Base-by-base conservation (phyloP, 2,888 invertebrate genomes). In the Caenorhabditis drosophilae region DNA sequence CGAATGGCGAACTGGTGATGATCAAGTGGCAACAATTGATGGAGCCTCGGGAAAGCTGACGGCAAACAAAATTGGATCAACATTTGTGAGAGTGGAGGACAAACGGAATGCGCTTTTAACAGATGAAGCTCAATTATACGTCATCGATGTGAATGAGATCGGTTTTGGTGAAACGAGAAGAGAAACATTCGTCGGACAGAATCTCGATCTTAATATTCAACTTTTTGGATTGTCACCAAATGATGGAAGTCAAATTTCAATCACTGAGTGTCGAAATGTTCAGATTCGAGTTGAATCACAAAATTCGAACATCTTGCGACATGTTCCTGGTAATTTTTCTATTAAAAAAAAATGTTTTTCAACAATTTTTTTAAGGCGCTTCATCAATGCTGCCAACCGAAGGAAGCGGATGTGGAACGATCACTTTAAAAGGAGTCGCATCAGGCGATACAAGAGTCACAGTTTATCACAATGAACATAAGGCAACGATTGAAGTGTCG, bases 381-480 rank as follows among this genome's bases (percentile, higher is more conserved):
- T 35, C 31, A 6, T 57, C 63, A 2, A 40, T n/a, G 11, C 18
- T 73, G 12, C 76, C 76, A 1, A 63, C 44, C 2, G 42, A 57
- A 2, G 77, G 76, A 27, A 68, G 67, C 23, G 78, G 78, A 35
- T 78, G 78, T 58, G 77, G 71, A 18, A 71, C 77, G n/a, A 51
- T 78, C 4, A 42, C 59, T 23, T 52, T 78, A 7, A 22, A 46
- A 9, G 76, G 76, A 36, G 9, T 69, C 2, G 25, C 58, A 1
- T 61, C 73, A 6, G 75, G 77, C 20, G 75, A 76, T 54, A 70
- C 71, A 0, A 54, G 60, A 25, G 64, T 68, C 25, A 60, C 67
- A 0, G 47, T 71, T 38, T 54, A 36, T 12, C 55, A 48, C 23
- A 51, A 54, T 27, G 47, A 54, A 7, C 52, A 70, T 49, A 54